A percentile compares a stretch with the other conserved stretches of the same genome.
Evolutionary conservation across 2,797 vertebrate genomes (phyloP).

Genomic region (Cichlasoma orientale): DNA sequence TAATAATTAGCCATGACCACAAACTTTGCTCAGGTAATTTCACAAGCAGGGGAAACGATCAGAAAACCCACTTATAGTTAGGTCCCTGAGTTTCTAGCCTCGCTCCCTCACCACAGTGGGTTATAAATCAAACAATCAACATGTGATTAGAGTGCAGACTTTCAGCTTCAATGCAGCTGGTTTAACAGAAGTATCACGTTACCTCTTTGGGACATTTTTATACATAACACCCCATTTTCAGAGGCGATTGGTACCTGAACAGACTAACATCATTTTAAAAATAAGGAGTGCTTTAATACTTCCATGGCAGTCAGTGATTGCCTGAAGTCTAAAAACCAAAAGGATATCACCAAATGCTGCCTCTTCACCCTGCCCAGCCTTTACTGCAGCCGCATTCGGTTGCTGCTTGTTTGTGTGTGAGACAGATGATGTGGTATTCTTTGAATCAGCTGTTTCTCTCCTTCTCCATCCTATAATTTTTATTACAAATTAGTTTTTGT

Average conservation of each 20-base stretch:
- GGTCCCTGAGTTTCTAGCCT: not conserved
- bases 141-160: rapidly evolving
- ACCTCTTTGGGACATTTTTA: not conserved
- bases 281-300: rapidly evolving
- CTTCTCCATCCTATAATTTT: too few relatives aligned
- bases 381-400: not conserved
- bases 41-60: not conserved
- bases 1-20: rapidly evolving
- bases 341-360: not conserved
- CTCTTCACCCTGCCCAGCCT: not conserved
- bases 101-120: not conserved
- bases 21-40: not conserved
- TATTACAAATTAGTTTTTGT: too few relatives aligned
- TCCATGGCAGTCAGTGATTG: rapidly evolving
- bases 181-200: not conserved
- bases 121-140: not conserved
- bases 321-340: not conserved
- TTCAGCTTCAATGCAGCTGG: not conserved
- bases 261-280: not conserved
- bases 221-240: not conserved
- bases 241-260: not conserved
- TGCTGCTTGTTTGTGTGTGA: too few relatives aligned
- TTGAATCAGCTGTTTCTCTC: not conserved
- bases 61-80: not conserved
- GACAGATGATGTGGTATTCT: not conserved